phyloP scores from a whole-genome alignment of 1,140 invertebrate genomes.

The Megalonaias nervosa region DNA sequence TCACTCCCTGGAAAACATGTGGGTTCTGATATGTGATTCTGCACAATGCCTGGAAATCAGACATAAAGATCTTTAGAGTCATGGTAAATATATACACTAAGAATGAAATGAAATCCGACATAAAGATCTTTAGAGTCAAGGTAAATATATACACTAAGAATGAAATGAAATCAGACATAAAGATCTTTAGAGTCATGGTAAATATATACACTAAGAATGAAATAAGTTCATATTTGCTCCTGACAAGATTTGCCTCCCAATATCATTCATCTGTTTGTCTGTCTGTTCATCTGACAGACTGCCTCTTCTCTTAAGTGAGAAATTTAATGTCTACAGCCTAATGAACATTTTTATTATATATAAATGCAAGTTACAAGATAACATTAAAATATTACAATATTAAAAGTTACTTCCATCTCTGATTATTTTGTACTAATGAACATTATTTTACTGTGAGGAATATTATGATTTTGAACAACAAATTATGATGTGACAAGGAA shows the following conservation, averaged over 20 bases:
- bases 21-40: conserved; percentile 64
- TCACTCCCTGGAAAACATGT: conserved; percentile 65
- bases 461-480: too few species aligned
- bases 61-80: not conserved
- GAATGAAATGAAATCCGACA: conserved; percentile 42
- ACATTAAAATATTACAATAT: too few species aligned
- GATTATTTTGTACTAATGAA: too few species aligned
- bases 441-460: too few species aligned
- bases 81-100: not conserved
- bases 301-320: too few species aligned
- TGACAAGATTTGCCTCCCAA: not conserved
- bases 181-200: not conserved
- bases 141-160: not conserved
- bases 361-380: not conserved
- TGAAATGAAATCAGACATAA: conserved; percentile 39
- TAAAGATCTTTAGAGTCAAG: not conserved
- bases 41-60: conserved; percentile 67
- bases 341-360: not conserved
- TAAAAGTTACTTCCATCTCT: too few species aligned
- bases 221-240: not conserved
- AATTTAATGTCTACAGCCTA: not conserved
- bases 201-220: not conserved
- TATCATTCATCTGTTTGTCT: not conserved
- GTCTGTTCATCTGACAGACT: too few species aligned
- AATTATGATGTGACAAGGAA: too few species aligned